These are phyloP conservation scores for Biston stratarius DNA, from an alignment of 2,888 invertebrate genomes.

Conservation along the genomic window DNA sequence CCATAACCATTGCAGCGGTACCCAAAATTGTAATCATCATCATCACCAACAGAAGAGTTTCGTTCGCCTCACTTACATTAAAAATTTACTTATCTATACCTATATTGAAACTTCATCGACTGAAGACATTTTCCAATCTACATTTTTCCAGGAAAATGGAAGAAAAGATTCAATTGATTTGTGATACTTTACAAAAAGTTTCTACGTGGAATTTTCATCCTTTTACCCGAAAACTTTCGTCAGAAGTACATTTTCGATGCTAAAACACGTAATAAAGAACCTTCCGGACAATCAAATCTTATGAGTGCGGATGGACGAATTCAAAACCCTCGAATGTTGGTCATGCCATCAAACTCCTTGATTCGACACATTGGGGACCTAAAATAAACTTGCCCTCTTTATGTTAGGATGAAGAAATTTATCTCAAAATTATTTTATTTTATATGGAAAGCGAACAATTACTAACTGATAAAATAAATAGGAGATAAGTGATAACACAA, in stretches of 20 bases:
- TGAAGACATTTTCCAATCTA: neutral
- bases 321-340: slow-evolving; percentile 3
- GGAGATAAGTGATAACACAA: too few relatives aligned
- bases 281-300: slow-evolving; percentile 30
- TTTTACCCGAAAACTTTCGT: slow-evolving; percentile 11
- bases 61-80: too few relatives aligned
- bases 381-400: slow-evolving; percentile 13
- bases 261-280: slow-evolving; percentile 13
- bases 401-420: neutral
- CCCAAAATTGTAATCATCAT: too few relatives aligned
- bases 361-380: slow-evolving; percentile 9
- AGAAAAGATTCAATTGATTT: slow-evolving; percentile 1
- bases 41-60: too few relatives aligned
- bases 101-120: neutral
- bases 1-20: too few relatives aligned
- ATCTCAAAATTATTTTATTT: too few relatives aligned
- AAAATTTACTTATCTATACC: neutral
- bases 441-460: too few relatives aligned
- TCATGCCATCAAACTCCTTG: slow-evolving; percentile 5
- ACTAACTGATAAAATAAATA: too few relatives aligned
- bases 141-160: neutral
- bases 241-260: slow-evolving; percentile 17
- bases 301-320: slow-evolving; percentile 9
- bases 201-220: neutral
- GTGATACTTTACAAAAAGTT: neutral